Percentiles rank a stretch among this genome's conserved stretches.
phyloP scores from a whole-genome alignment of 2,113 vertebrate species.

The Hassar affinis region DNA sequence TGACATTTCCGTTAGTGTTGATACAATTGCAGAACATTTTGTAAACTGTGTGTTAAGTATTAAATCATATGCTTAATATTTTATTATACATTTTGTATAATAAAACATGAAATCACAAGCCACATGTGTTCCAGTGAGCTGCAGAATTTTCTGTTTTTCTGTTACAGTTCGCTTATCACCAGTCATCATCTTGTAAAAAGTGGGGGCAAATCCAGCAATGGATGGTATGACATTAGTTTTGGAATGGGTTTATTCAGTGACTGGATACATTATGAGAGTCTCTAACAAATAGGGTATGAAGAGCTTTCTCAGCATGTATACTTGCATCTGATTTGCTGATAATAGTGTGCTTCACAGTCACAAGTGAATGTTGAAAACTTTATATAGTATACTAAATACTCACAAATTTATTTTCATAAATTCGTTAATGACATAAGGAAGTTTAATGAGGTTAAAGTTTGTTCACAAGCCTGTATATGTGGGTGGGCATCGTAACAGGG shows the following conservation, averaged over 20 bases:
- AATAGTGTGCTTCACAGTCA: neutral
- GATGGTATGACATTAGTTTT: constrained; percentile 85
- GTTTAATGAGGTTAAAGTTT: neutral
- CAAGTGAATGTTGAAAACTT: neutral
- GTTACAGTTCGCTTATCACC: constrained; percentile 80
- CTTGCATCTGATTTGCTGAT: neutral
- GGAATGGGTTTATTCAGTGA: constrained; percentile 37
- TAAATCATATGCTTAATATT: neutral
- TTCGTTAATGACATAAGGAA: too few relatives aligned
- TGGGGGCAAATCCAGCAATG: constrained; percentile 97
- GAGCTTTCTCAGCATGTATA: constrained; percentile 1
- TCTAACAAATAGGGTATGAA: neutral
- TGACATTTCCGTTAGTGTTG: neutral
- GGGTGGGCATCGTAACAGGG: too few relatives aligned
- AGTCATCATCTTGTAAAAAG: constrained; percentile 78
- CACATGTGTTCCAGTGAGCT: constrained; percentile 11
- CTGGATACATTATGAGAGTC: constrained; percentile 4
- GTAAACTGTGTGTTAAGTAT: neutral
- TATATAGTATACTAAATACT: neutral
- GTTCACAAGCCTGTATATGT: neutral
- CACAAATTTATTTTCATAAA: neutral
- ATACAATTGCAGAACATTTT: neutral
- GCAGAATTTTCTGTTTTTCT: constrained; percentile 16
- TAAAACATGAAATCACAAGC: neutral
- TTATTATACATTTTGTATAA: neutral